Conservation (phyloP, 2,797 vertebrate genomes). For the Centroberyx gerrardi region DNA sequence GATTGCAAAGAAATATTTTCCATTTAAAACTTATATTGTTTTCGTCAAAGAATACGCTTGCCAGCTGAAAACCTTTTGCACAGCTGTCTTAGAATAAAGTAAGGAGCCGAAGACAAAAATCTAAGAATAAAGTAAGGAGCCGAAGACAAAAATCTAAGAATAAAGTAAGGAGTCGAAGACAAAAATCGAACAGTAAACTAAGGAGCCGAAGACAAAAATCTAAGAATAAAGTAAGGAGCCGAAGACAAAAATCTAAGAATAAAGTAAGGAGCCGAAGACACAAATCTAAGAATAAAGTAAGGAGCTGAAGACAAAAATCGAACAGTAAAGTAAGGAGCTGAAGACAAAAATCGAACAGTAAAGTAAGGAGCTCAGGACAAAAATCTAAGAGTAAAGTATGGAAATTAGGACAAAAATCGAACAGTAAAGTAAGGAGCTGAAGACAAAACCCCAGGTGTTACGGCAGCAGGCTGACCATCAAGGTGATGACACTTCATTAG, state of each 20-base stretch:
- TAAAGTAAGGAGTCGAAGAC: neutral
- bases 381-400: neutral
- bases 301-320: neutral
- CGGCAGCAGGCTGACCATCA: slow-evolving; percentile 1
- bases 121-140: neutral
- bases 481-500: neutral
- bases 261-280: neutral
- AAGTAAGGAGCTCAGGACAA: neutral
- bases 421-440: neutral
- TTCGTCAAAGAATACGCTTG: neutral
- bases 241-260: no score
- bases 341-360: no score
- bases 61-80: neutral
- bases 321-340: neutral
- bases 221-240: neutral
- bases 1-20: slow-evolving; percentile 22
- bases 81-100: neutral
- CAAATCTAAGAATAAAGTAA: neutral
- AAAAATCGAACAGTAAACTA: neutral
- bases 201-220: neutral
- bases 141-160: neutral
- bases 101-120: neutral
- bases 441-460: neutral
- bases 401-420: neutral
- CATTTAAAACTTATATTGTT: slow-evolving; percentile 7